A percentile compares a stretch with the other conserved stretches of the same genome.
phyloP scores from a whole-genome alignment of 2,113 vertebrate genomes.

The Myrmophylax atrothorax region DNA sequence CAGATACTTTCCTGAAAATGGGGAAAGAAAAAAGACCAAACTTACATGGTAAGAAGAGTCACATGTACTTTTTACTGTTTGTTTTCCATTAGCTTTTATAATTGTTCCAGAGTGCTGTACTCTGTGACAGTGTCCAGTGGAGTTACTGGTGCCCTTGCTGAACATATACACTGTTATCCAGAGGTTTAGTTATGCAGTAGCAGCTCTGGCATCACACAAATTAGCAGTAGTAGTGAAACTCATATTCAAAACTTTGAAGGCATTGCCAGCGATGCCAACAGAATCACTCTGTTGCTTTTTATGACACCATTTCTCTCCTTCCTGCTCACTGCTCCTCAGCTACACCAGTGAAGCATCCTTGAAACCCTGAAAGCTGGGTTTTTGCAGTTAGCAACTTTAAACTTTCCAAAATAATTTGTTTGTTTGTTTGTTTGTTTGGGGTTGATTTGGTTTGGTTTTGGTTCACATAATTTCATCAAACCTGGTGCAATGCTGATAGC shows the following conservation, averaged over 20 bases:
- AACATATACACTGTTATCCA: not conserved
- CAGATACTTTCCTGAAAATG: not conserved
- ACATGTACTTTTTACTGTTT: not conserved
- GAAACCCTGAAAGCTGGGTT: not conserved
- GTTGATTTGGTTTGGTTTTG: not conserved
- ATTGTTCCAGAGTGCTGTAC: not conserved
- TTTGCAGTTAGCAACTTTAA: not conserved
- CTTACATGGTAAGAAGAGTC: not conserved
- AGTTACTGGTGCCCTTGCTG: not conserved
- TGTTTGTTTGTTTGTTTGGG: not conserved
- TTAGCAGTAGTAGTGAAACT: not conserved
- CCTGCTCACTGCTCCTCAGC: not conserved
- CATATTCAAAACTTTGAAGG: not conserved
- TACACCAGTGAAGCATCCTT: not conserved
- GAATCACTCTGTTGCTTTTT: not conserved
- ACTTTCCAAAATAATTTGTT: not conserved
- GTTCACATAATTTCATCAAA: not conserved
- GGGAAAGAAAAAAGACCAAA: not conserved
- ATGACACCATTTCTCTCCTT: not conserved
- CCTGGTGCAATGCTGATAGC: not conserved
- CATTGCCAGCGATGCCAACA: not conserved
- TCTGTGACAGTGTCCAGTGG: not conserved
- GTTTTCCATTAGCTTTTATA: not conserved
- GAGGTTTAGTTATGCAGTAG: not conserved
- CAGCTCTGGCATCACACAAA: not conserved